Percentiles rank a stretch among this genome's conserved stretches.
phyloP scores from a whole-genome alignment of 2,113 vertebrate genomes.

The Siniperca chuatsi region DNA sequence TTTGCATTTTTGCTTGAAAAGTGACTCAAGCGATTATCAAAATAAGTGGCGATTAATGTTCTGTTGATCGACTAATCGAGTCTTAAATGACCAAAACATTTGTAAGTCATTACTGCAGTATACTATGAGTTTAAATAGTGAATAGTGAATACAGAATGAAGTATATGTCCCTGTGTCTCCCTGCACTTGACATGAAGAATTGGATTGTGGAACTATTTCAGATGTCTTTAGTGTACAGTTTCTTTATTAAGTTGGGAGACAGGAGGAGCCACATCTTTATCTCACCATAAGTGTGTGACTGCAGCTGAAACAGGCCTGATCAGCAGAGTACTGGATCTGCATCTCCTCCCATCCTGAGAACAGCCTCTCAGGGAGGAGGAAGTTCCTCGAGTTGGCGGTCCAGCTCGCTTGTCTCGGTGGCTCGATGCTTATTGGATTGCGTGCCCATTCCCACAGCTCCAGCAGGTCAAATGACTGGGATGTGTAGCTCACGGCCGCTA shows the following conservation, averaged over 20 bases:
- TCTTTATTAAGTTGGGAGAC: not conserved
- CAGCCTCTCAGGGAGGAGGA: conserved; percentile 28
- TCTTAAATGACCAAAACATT: not conserved
- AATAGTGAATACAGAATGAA: not conserved
- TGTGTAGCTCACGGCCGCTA: conserved; percentile 70
- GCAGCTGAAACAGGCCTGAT: not conserved
- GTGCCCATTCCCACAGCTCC: conserved; percentile 61
- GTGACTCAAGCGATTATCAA: not conserved
- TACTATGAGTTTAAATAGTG: not conserved
- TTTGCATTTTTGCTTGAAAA: not conserved
- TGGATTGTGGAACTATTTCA: not conserved
- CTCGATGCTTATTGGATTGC: conserved; percentile 74
- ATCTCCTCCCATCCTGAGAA: not conserved
- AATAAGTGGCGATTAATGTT: no score
- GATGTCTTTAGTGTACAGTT: not conserved
- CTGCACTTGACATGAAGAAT: not conserved
- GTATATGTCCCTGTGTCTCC: not conserved
- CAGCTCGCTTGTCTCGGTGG: conserved; percentile 17
- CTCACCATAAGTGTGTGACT: not conserved
- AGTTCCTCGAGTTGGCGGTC: conserved; percentile 55
- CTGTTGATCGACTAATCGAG: no score
- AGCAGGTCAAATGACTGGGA: conserved; percentile 74
- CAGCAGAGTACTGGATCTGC: conserved; percentile 4
- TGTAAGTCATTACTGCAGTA: not conserved
- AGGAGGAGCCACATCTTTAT: not conserved